Conservation (phyloP, 2,797 vertebrate species). For the Etheostoma perlongum region DNA sequence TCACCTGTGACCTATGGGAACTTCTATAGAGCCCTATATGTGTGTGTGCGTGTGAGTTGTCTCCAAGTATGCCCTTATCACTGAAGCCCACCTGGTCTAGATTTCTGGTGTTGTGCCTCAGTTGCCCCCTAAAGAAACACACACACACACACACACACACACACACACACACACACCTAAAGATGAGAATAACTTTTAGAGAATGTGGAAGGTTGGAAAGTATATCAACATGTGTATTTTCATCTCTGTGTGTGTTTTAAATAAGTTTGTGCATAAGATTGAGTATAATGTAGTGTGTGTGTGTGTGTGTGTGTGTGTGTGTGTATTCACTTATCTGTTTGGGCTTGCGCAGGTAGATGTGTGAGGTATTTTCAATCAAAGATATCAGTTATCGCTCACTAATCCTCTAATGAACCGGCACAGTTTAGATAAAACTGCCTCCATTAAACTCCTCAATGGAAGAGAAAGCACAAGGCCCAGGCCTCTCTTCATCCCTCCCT, state of each 20-base stretch:
- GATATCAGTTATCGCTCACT: conserved; percentile 73
- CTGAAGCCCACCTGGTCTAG: conserved; percentile 71
- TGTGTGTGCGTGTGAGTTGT: conserved; percentile 38
- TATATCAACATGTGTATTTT: conserved; percentile 28
- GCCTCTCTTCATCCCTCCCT: conserved; percentile 36
- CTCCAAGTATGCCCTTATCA: conserved; percentile 64
- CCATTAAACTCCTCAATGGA: conserved; percentile 61
- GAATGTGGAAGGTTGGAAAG: conserved; percentile 38
- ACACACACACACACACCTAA: conserved; percentile 19
- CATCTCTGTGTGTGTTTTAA: conserved; percentile 22
- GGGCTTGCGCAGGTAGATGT: conserved; percentile 32
- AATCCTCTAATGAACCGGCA: conserved; percentile 76
- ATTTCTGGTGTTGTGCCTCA: conserved; percentile 69
- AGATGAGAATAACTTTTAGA: conserved; percentile 19
- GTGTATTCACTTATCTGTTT: conserved; percentile 28
- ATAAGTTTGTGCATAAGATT: conserved; percentile 9
- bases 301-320: conserved; percentile 22
- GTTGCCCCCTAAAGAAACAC: conserved; percentile 46
- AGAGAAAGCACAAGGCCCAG: conserved; percentile 35
- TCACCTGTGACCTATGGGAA: conserved; percentile 74
- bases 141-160: not conserved
- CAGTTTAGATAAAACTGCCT: conserved; percentile 68
- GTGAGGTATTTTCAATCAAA: conserved; percentile 63
- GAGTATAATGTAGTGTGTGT: conserved; percentile 6
- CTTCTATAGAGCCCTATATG: conserved; percentile 24